phyloP scores from a whole-genome alignment of 2,113 vertebrate genomes.

The Entomyzon cyanotis region DNA sequence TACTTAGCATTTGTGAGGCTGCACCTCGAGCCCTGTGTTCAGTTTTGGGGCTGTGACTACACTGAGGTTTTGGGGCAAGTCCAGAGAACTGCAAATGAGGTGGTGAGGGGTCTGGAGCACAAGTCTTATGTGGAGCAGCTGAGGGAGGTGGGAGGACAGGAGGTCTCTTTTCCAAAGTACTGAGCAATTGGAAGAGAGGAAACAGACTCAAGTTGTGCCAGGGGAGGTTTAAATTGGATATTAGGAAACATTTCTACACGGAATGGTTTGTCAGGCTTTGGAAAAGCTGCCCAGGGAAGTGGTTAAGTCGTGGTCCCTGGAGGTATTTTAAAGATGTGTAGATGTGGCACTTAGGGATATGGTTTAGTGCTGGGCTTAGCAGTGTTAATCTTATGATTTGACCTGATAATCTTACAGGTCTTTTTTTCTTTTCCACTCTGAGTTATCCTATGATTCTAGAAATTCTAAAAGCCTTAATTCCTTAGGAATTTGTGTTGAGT shows the following conservation, averaged over 20 bases:
- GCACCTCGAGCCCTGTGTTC: accelerated
- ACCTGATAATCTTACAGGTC: neutral
- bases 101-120: neutral
- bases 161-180: neutral
- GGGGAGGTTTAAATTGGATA: neutral
- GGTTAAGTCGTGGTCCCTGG: accelerated
- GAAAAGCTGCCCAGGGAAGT: neutral
- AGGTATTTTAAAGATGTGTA: neutral
- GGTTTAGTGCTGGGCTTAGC: neutral
- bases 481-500: neutral
- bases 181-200: neutral
- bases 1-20: neutral
- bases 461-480: neutral
- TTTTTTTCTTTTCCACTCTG: neutral
- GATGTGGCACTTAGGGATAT: neutral
- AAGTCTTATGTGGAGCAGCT: accelerated
- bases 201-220: neutral
- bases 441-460: neutral
- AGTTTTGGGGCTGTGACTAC: neutral
- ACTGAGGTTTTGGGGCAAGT: neutral
- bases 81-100: neutral
- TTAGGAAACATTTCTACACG: neutral
- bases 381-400: neutral
- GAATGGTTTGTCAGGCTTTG: neutral
- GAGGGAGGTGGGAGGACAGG: neutral